phyloP scores from a whole-genome alignment of 1,140 invertebrate species.

The Drosophila athabasca region DNA sequence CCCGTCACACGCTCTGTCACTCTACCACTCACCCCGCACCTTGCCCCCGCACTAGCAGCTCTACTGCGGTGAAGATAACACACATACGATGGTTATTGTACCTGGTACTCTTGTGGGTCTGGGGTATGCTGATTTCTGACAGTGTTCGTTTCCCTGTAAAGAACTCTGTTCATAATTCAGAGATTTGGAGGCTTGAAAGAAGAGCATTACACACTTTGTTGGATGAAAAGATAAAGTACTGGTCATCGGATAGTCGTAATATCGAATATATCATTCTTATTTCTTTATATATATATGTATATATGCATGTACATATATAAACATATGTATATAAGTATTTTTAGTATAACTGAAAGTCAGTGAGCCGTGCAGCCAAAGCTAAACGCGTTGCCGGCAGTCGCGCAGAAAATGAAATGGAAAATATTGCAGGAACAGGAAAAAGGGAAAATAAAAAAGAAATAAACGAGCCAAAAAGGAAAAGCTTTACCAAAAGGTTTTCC shows the following conservation, averaged over 20 bases:
- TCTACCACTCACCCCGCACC: neutral
- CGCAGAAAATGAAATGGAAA: conserved; percentile 82
- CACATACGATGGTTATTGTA: conserved; percentile 1
- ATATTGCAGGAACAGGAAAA: conserved; percentile 64
- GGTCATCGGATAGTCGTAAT: no score
- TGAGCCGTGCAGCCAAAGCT: conserved; percentile 73
- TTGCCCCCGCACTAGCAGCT: conserved; percentile 14
- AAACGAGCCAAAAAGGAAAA: conserved; percentile 76
- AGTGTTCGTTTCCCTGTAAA: no score
- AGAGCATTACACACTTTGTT: no score
- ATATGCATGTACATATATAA: conserved; percentile 11
- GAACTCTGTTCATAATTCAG: no score
- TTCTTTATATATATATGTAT: neutral
- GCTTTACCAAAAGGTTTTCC: conserved; percentile 67
- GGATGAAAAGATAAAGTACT: no score
- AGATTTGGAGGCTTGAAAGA: no score
- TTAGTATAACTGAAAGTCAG: conserved; percentile 51
- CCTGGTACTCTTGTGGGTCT: no score
- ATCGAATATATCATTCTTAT: no score
- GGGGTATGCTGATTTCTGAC: no score
- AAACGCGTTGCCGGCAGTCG: conserved; percentile 57
- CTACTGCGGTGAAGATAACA: conserved; percentile 70
- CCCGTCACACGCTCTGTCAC: neutral
- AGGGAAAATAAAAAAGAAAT: conserved; percentile 74
- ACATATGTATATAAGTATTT: conserved; percentile 30